Evolutionary conservation across 2,113 vertebrate genomes (phyloP), one percentile per base, ranked within the genome.

Genomic region (Anseranas semipalmata): DNA sequence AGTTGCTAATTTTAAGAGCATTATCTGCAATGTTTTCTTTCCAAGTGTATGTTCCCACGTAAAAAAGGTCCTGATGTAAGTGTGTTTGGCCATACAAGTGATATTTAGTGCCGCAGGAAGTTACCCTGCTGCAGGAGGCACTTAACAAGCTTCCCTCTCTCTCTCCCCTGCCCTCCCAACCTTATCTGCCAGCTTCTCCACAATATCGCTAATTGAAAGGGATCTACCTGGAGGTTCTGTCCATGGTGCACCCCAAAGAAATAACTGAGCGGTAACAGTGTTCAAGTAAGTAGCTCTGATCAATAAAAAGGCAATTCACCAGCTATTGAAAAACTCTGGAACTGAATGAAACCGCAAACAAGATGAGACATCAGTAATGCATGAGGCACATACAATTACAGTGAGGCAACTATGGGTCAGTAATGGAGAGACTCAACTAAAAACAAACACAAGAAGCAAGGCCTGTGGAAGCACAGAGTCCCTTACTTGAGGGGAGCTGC

Each of bases 401-500:
- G 96, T 62, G 93, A 93, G 21, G 89, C 91, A 62, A 48, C 94
- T 53, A 77, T 30, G 94, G 94, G 93, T 91, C 90, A 93, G 85
- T 46, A 15, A 89, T 92, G 90, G 95, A 85, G 82, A 81, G 85
- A 87, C n/a, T 94, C 81, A 56, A 84, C 89, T 95, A 7, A 21
- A 76, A 85, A 95, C 96, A 96, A 66, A 97, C 95, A 94, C 84
- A 17, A 92, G 87, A 85, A 94, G 95, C 89, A 77, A 96, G 97
- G 97, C 76, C 93, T 93, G 77, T 95, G 96, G 97, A 97, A 98
- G 97, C 97, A 98, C 96, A 97, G 96, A 91, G 96, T 97, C 98
- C 98, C 99, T 99, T 99, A 99, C 99, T 99, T 99, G 99, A 96
- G 99, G 99, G 98, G 99, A 99, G 98, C 99, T 99, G 98, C 99